Percentiles rank a stretch among this genome's conserved stretches.
phyloP scores from a whole-genome alignment of 2,888 invertebrate species.

The Microchrysa polita region DNA sequence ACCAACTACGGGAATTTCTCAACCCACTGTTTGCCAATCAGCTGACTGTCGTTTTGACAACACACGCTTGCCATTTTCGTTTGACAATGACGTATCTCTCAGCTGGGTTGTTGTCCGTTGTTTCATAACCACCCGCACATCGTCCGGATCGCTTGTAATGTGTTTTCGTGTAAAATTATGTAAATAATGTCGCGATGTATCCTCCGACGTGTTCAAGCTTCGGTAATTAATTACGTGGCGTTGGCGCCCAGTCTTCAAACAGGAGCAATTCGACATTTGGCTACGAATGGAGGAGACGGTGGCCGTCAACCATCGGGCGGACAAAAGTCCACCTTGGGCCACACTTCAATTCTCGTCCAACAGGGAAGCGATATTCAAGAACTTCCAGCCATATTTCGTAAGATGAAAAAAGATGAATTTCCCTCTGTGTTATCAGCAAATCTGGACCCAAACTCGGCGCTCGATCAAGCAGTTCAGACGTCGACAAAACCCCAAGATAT shows the following conservation, averaged over 20 bases:
- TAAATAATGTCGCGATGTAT: constrained; percentile 31
- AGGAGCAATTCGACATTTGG: constrained; percentile 52
- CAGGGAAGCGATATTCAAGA: constrained; percentile 75
- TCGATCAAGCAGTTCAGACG: not conserved
- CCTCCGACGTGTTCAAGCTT: constrained; percentile 11
- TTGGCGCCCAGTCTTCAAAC: not conserved
- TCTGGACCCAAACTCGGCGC: constrained; percentile 54
- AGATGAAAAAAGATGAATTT: constrained; percentile 63
- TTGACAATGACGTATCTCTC: not conserved
- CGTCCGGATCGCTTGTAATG: not conserved
- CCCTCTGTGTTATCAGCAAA: constrained; percentile 56
- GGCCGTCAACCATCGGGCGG: constrained; percentile 49
- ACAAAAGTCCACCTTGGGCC: constrained; percentile 46
- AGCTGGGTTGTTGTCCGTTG: not conserved
- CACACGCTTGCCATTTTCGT: not conserved
- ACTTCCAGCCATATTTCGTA: constrained; percentile 72
- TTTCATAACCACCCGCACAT: not conserved
- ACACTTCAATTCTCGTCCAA: constrained; percentile 71
- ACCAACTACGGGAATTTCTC: not conserved
- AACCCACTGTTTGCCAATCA: not conserved
- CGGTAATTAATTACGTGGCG: not conserved
- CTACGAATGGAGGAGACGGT: not conserved
- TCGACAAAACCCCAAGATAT: constrained; percentile 45
- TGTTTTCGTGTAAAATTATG: constrained; percentile 12
- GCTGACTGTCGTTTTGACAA: not conserved